Percentiles rank a stretch among this genome's conserved stretches.
Evolutionary conservation across 2,888 invertebrate genomes (phyloP).

Genomic region (Boloria euphrosyne): DNA sequence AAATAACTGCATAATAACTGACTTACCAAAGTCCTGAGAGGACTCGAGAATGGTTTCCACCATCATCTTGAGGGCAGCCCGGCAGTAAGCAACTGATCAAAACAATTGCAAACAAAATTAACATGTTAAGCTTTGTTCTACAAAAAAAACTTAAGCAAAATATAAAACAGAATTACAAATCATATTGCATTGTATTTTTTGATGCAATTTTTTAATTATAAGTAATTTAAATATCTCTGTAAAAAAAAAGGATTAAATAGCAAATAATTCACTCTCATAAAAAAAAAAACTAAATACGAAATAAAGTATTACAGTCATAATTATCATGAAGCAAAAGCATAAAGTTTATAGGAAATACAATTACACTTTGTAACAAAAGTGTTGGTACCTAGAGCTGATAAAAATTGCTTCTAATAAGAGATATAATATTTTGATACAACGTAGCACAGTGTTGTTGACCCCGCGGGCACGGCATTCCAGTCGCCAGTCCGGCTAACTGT

Average conservation of each 20-base stretch:
- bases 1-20: neutral
- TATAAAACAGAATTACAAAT: conserved; percentile 7
- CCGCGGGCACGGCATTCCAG: conserved; percentile 33
- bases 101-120: conserved; percentile 54
- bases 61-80: conserved; percentile 71
- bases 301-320: neutral
- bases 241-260: neutral
- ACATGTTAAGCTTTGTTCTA: conserved; percentile 41
- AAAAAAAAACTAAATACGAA: neutral
- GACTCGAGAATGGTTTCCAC: conserved; percentile 77
- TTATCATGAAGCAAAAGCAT: neutral
- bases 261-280: neutral
- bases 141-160: conserved; percentile 31
- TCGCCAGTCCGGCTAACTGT: conserved; percentile 33
- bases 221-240: neutral
- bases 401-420: conserved; percentile 18
- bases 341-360: neutral
- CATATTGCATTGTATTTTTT: neutral
- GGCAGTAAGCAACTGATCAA: conserved; percentile 56
- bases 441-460: conserved; percentile 43
- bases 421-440: conserved; percentile 21
- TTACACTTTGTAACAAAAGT: conserved; percentile 7
- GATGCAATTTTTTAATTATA: neutral
- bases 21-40: conserved; percentile 78
- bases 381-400: conserved; percentile 12